Evolutionary conservation across 2,113 vertebrate genomes (phyloP), one percentile per base, ranked within the genome.

Genomic region (Hystrix brachyura): DNA sequence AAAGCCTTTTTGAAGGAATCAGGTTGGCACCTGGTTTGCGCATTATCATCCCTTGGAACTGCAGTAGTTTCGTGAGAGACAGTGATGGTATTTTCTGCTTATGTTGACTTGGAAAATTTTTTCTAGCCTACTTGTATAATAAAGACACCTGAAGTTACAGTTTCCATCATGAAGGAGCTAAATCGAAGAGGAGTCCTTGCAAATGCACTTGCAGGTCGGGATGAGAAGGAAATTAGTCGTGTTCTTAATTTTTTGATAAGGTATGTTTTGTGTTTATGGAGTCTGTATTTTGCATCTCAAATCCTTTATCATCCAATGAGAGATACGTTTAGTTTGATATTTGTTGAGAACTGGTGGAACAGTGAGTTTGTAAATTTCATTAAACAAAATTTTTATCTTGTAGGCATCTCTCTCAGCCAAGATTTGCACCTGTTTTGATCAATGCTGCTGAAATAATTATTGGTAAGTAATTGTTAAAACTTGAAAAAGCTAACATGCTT

Each of bases 181-280:
- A 99, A 99, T 96, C 99, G 99, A 95, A 99, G 99, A 99, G 99
- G 99, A 97, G 99, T 99, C 0, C 97, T 99, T 96, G 99, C 99
- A 94, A 99, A 99, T 62, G 99, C 99, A 0, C 98, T 99, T n/a
- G 99, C 99, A 32, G 99, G 99, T 69, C 98, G 99, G 96, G 99
- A 99, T 3, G 99, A 99, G 97, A 98, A 99, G 93, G 98, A 99
- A 69, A 98, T 99, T 53, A 98, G 98, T 72, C 96, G 90, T 60
- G 97, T 99, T 27, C 99, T 99, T 96, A 98, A 98, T 91, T 99
- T 99, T 97, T 98, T 99, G 87, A 99, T 99, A 48, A 99, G 99
- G 99, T 99, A 99, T 79, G 97, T 48, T 94, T 96, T 80, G 32
- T 65, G 17, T 86, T 81, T 48, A 0, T 92, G 64, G 86, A 90